Evolutionary conservation across 2,797 vertebrate genomes (phyloP).

Genomic region (Luscinia luscinia): DNA sequence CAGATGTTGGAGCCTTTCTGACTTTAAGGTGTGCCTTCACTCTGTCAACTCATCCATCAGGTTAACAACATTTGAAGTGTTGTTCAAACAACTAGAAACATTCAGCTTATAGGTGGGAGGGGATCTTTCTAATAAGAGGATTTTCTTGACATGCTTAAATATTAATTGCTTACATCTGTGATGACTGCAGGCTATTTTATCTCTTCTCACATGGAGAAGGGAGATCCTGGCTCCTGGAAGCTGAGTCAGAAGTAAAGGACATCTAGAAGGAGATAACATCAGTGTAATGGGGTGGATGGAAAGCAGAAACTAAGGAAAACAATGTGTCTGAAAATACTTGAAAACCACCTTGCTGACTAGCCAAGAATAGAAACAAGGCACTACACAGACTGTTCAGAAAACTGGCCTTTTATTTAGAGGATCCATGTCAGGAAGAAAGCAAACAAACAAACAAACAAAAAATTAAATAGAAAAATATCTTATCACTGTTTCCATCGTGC

Average conservation of each 20-base stretch:
- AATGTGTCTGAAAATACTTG: not conserved
- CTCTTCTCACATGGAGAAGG: not conserved
- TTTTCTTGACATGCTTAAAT: not conserved
- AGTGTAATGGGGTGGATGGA: not conserved
- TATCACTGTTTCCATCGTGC: not conserved
- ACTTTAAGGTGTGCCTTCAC: not conserved
- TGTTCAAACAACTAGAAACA: not conserved
- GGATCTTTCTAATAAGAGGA: not conserved
- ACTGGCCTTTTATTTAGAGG: not conserved
- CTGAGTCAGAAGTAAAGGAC: not conserved
- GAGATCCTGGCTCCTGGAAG: not conserved
- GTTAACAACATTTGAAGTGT: not conserved
- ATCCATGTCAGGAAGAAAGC: not conserved
- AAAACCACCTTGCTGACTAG: not conserved
- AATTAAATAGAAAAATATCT: not conserved
- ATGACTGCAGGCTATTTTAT: not conserved
- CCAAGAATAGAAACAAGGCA: not conserved
- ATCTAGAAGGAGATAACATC: not conserved
- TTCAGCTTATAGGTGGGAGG: not conserved
- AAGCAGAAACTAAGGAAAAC: not conserved
- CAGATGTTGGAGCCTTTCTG: not conserved
- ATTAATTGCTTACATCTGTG: not conserved
- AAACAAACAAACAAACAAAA: not conserved
- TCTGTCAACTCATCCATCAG: not conserved
- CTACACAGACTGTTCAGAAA: not conserved